phyloP scores from a whole-genome alignment of 1,140 invertebrate species.

The Harlomillsia oculata region DNA sequence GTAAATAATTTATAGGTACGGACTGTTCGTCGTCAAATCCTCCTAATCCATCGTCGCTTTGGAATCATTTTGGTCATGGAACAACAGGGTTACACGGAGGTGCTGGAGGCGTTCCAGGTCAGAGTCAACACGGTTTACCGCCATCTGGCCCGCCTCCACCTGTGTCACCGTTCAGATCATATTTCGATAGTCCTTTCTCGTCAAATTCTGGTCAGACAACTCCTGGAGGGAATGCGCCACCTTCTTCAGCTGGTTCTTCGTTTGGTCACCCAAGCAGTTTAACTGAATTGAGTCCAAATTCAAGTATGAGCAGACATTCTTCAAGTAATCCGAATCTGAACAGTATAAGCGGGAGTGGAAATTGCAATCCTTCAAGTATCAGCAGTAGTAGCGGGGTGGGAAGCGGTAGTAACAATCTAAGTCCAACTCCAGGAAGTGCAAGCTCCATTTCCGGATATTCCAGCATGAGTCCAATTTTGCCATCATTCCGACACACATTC shows the following conservation, averaged over 20 bases:
- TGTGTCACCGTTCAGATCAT: slow-evolving; percentile 37
- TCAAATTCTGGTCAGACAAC: slow-evolving; percentile 11
- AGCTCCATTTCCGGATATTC: slow-evolving; percentile 38
- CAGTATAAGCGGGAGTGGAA: neutral
- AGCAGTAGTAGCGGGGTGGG: slow-evolving; percentile 10
- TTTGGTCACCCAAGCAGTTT: slow-evolving; percentile 13
- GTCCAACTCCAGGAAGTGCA: slow-evolving; percentile 45
- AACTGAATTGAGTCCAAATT: slow-evolving; percentile 1
- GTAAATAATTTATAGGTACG: too few relatives aligned
- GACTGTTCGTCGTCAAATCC: slow-evolving; percentile 7
- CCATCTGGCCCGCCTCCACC: slow-evolving; percentile 17
- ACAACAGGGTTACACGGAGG: neutral
- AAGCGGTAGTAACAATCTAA: slow-evolving; percentile 34
- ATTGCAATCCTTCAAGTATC: slow-evolving; percentile 13
- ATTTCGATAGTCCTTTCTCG: slow-evolving; percentile 39
- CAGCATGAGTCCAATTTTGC: slow-evolving; percentile 37
- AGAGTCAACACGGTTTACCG: neutral
- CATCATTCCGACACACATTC: slow-evolving; percentile 36
- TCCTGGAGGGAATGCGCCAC: slow-evolving; percentile 28
- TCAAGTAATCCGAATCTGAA: slow-evolving; percentile 7
- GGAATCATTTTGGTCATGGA: slow-evolving; percentile 13
- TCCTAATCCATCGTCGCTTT: slow-evolving; percentile 5
- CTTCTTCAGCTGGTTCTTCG: neutral
- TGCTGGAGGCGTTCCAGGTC: neutral
- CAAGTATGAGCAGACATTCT: slow-evolving; percentile 9